phyloP scores from a whole-genome alignment of 37 sponge, comb jelly and placozoan species.

The Crambe crambe region DNA sequence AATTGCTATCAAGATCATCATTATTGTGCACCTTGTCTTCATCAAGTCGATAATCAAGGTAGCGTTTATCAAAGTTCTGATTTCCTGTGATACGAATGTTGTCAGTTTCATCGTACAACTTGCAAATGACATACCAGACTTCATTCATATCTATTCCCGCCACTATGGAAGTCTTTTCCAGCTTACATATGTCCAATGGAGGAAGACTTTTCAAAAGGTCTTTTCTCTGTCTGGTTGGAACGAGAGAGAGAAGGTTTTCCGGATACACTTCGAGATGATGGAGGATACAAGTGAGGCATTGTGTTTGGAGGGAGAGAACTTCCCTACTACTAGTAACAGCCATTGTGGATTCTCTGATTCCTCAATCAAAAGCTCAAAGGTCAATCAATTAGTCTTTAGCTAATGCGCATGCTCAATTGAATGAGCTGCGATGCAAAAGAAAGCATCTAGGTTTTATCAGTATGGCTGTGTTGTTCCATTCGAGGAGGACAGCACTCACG shows the following conservation, averaged over 20 bases:
- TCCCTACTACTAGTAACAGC: no score
- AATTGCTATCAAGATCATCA: background rate
- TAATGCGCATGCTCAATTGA: no score
- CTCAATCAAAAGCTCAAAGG: no score
- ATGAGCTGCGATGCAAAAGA: no score
- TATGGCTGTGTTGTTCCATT: constrained; percentile 12
- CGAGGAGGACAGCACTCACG: constrained; percentile 49
- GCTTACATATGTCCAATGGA: background rate
- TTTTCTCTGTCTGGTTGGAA: background rate
- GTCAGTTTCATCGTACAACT: background rate
- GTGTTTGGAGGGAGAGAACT: background rate
- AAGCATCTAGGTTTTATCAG: constrained; percentile 35
- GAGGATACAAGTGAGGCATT: background rate
- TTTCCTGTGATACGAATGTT: background rate
- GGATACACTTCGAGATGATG: background rate
- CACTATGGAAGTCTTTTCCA: background rate
- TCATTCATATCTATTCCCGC: background rate
- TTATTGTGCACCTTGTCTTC: background rate
- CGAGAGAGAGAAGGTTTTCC: background rate
- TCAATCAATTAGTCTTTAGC: no score
- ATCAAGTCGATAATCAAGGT: background rate
- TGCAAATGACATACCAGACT: background rate
- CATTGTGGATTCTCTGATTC: no score
- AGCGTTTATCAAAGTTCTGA: background rate
- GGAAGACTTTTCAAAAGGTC: background rate